Evolutionary conservation across 2,797 vertebrate genomes (phyloP), one percentile per base, ranked within the genome.

Genomic region (Threskiornis aethiopicus): DNA sequence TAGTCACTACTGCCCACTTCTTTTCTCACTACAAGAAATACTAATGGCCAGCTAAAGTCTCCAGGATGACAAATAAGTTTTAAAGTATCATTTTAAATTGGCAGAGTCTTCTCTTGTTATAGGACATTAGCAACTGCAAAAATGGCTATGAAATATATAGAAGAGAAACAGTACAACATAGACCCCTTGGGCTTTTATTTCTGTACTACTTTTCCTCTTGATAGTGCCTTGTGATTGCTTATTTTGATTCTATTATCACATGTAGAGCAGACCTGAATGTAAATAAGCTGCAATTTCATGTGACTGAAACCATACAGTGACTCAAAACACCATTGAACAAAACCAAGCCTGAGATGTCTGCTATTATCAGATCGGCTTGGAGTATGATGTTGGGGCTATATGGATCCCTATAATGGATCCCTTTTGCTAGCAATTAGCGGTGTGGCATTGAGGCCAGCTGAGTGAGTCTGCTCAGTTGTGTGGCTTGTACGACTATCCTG

Each of bases 401-500:
- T 6, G 8, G 77, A 42, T 58, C 25, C 37, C 11, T 52, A 29
- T 9, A 41, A 22, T 7, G 17, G 44, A 64, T 55, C 29, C 41
- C 4, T 75, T 66, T 47, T 26, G 31, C 37, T 49, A 61, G 25
- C 26, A 22, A 11, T 41, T 33, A 41, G 7, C 9, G 15, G 15
- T 10, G 44, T 25, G 25, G 12, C 49, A 6, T 5, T 29, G 54
- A 78, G 21, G 19, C 26, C 64, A 81, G n/a, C 26, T 20, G 29
- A 4, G 2, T 35, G 21, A 21, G 19, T 15, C n/a, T 51, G n/a
- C 67, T 61, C 15, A 17, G 42, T 22, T 44, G 9, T 1, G 1
- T 26, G 55, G 58, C 47, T 66, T 12, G 1, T 28, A 20, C 1
- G 0, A 33, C 31, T 13, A 29, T 8, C 20, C 47, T 25, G 47